Conservation (phyloP, 2,888 invertebrate genomes). For the Papilio protenor region DNA sequence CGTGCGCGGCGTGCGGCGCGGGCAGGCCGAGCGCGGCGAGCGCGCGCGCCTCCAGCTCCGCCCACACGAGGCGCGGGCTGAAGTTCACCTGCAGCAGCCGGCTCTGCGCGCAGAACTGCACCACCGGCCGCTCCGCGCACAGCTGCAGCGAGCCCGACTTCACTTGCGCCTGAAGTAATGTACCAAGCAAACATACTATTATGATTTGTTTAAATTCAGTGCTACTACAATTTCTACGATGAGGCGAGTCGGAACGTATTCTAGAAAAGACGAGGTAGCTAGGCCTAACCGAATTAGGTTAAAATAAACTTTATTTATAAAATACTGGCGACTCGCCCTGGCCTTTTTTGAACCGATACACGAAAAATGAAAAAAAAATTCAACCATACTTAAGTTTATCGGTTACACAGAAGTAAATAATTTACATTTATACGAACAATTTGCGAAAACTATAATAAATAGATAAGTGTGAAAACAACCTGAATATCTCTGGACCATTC, state of each 20-base stretch:
- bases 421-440: neutral
- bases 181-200: neutral
- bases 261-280: too few relatives aligned
- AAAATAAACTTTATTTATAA: neutral
- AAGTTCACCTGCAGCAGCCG: conserved; percentile 96
- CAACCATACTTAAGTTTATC: too few relatives aligned
- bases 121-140: conserved; percentile 88
- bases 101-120: conserved; percentile 88
- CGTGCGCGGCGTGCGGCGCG: conserved; percentile 87
- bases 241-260: too few relatives aligned
- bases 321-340: too few relatives aligned
- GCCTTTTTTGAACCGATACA: too few relatives aligned
- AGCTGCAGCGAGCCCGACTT: conserved; percentile 71
- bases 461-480: conserved; percentile 53
- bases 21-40: conserved; percentile 93
- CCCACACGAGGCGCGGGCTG: conserved; percentile 91
- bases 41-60: conserved; percentile 95
- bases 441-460: conserved; percentile 12
- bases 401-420: neutral
- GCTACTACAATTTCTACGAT: neutral
- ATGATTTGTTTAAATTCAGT: neutral
- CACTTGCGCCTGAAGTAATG: conserved; percentile 65
- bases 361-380: too few relatives aligned
- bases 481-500: conserved; percentile 80
- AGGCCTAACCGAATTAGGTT: neutral